Evolutionary conservation across 92 coral and sea anemone genomes (phyloP), one percentile per base, ranked within the genome.

Genomic region (Micromussa lordhowensis): DNA sequence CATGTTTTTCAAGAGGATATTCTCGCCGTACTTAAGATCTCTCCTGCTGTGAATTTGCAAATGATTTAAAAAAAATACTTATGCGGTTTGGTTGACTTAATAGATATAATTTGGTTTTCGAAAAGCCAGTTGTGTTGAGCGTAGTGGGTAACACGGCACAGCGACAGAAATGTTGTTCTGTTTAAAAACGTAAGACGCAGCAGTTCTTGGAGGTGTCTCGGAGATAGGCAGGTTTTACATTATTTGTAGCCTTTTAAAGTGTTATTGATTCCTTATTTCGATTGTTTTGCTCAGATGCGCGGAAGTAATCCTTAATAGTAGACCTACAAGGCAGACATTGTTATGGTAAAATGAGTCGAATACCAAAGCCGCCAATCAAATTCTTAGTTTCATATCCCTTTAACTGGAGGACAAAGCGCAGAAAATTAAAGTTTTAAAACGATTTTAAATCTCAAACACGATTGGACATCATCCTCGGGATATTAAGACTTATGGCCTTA

Each of bases 1-100:
- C 88, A 84, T 69, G 48, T 84, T 84, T 74, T 24, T 40, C 22
- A 69, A 84, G 35, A 28, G 59, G 73, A n/a, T 71, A 84, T 55
- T 74, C 48, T 58, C 21, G 14, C 51, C 4, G 48, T 10, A 69
- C 49, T 48, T 83, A 69, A 48, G 71, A 12, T 63, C 36, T 58
- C 58, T 16, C 88, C 81, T 38, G 81, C 88, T 55, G 88, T 1
- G 80, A 51, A 36, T 12, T 54, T 55, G 51, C 71, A 58, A 53
- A 30, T 68, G 35, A 58, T 72, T 54, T 75, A 54, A 35, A 74
- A 35, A 74, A 80, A 84, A 84, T 55, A 28, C 40, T 57, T 51
- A 73, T 53, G 14, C 21, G 76, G 76, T 71, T 38, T 71, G 77
- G 51, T 35, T 38, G 77, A 32, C 51, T 72, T 72, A 34, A 72